phyloP scores from a whole-genome alignment of 2,888 invertebrate species.

The Cartodere bifasciata region DNA sequence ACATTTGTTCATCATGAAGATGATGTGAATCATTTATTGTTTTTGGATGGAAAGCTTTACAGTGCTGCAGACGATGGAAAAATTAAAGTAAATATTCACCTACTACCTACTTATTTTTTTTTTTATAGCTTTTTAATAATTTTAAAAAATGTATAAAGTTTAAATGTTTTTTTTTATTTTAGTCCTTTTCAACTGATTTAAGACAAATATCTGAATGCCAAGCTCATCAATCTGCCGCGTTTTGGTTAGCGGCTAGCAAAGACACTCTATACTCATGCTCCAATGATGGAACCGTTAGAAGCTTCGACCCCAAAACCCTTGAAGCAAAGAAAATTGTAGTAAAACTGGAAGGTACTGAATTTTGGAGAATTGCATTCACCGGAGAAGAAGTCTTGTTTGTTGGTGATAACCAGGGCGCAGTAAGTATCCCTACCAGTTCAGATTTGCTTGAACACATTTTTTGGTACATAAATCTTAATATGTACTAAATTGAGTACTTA shows the following conservation, averaged over 20 bases:
- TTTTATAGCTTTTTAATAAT: not conserved
- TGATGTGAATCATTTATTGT: slow-evolving; percentile 34
- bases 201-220: slow-evolving; percentile 33
- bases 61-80: slow-evolving; percentile 40
- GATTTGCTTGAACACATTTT: no score
- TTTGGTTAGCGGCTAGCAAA: slow-evolving; percentile 43
- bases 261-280: slow-evolving; percentile 47
- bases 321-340: slow-evolving; percentile 26
- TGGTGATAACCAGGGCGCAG: slow-evolving; percentile 50
- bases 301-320: slow-evolving; percentile 41
- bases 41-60: slow-evolving; percentile 34
- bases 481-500: no score
- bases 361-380: slow-evolving; percentile 31
- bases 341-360: slow-evolving; percentile 33
- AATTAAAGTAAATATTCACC: slow-evolving; percentile 36
- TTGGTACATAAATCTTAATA: no score
- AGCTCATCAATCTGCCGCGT: slow-evolving; percentile 49
- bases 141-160: no score
- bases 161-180: slow-evolving; percentile 14
- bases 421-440: no score
- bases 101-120: not conserved
- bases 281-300: slow-evolving; percentile 48
- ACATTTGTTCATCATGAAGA: no score
- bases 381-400: slow-evolving; percentile 39
- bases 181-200: slow-evolving; percentile 39